Conservation (phyloP, 2,888 invertebrate species). For the Eremobia ochroleuca region DNA sequence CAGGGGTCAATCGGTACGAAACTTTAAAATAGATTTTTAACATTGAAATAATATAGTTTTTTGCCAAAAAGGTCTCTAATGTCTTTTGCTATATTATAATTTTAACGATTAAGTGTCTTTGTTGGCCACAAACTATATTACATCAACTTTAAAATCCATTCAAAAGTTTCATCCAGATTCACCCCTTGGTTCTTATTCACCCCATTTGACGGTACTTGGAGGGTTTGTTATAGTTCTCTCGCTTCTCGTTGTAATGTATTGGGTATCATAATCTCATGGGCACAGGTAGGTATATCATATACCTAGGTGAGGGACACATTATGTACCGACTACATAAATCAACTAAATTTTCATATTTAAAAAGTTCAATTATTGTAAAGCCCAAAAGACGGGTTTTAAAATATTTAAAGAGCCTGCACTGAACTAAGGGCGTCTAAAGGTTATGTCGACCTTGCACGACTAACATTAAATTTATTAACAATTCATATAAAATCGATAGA, state of each 20-base stretch:
- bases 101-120: no score
- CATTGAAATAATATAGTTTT: no score
- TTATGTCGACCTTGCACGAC: conserved; percentile 36
- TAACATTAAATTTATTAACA: conserved; percentile 34
- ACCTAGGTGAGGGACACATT: neutral
- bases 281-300: neutral
- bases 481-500: conserved; percentile 43
- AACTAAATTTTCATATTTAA: neutral
- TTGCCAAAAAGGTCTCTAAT: no score
- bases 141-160: no score
- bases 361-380: neutral
- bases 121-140: no score
- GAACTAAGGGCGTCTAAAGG: conserved; percentile 18
- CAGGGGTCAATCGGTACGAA: no score
- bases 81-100: no score
- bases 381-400: neutral
- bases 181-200: no score
- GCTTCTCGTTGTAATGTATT: neutral
- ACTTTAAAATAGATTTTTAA: no score
- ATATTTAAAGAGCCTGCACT: conserved; percentile 1
- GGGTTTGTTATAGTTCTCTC: conserved; percentile 1
- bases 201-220: no score
- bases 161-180: no score
- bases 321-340: neutral
- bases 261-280: neutral